Percentiles rank a stretch among this genome's conserved stretches.
Evolutionary conservation across 2,888 invertebrate genomes (phyloP).

Genomic region (Gari tellinella): DNA sequence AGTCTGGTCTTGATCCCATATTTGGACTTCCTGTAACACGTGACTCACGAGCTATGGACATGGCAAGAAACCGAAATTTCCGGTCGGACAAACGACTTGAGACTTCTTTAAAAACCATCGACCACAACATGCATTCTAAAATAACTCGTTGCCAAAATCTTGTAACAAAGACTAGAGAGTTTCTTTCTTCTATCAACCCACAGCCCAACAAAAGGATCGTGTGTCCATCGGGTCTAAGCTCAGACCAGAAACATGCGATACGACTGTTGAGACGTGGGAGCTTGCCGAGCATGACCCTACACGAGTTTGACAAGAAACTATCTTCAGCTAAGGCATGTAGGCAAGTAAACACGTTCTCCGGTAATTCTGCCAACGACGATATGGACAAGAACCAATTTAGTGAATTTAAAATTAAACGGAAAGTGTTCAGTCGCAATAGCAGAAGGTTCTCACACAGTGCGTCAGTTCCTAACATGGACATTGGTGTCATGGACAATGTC

Average conservation of each 20-base stretch:
- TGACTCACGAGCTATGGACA: constrained; percentile 31
- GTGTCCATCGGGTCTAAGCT: constrained; percentile 14
- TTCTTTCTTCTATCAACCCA: constrained; percentile 23
- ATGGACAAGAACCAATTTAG: background rate
- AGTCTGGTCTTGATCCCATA: constrained; percentile 17
- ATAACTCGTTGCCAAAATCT: background rate
- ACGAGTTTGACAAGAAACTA: constrained; percentile 24
- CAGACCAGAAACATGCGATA: constrained; percentile 11
- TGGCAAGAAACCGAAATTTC: constrained; percentile 21
- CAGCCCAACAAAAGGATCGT: constrained; percentile 31
- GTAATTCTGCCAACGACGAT: background rate
- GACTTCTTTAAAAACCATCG: constrained; percentile 13
- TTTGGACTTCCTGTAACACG: constrained; percentile 23
- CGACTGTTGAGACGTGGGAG: constrained; percentile 14
- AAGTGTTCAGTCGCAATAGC: constrained; percentile 18
- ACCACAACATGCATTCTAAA: constrained; percentile 5
- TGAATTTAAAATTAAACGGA: constrained; percentile 27
- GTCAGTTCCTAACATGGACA: background rate
- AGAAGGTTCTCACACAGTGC: background rate
- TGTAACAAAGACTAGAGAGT: constrained; percentile 11
- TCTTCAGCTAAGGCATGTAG: background rate
- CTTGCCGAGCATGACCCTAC: constrained; percentile 20
- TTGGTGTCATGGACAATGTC: background rate
- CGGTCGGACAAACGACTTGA: constrained; percentile 17
- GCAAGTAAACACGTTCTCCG: no score